These are phyloP conservation scores for Melanotaenia pygmaea DNA, from an alignment of 2,797 vertebrate species.

Conservation along the genomic window DNA sequence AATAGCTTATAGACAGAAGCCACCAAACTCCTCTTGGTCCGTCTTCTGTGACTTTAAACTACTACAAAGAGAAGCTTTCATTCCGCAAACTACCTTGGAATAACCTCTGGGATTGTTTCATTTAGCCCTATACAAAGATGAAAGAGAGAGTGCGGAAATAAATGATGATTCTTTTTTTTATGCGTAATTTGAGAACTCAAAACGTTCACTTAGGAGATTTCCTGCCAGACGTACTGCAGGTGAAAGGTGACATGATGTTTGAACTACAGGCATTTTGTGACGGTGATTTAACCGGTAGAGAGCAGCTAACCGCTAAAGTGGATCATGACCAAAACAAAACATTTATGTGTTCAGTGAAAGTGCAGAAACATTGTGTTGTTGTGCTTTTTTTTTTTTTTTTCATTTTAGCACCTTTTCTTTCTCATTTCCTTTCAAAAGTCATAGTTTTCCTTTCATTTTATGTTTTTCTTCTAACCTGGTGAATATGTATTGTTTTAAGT, in stretches of 20 bases:
- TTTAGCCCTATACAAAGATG: constrained; percentile 98
- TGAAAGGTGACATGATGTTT: constrained; percentile 55
- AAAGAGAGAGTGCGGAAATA: constrained; percentile 62
- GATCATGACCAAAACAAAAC: constrained; percentile 96
- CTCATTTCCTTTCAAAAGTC: constrained; percentile 81
- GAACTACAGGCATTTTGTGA: constrained; percentile 61
- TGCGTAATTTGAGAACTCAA: constrained; percentile 43
- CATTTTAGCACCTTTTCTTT: constrained; percentile 60
- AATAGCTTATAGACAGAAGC: constrained; percentile 98
- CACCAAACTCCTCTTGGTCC: constrained; percentile 92
- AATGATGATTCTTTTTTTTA: constrained; percentile 83
- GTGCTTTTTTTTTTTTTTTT: constrained; percentile 77
- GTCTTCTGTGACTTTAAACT: constrained; percentile 99
- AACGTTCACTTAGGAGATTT: constrained; percentile 87
- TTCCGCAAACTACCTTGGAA: constrained; percentile 99
- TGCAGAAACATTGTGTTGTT: constrained; percentile 94
- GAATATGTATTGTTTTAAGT: constrained; percentile 91
- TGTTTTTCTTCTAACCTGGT: constrained; percentile 85
- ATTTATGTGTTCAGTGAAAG: constrained; percentile 95
- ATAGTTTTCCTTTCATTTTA: constrained; percentile 57
- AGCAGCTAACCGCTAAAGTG: constrained; percentile 90
- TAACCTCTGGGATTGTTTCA: constrained; percentile 99
- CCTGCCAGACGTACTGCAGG: constrained; percentile 77
- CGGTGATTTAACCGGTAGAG: constrained; percentile 82
- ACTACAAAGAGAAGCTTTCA: constrained; percentile 95